A percentile compares a stretch with the other conserved stretches of the same genome.
Conservation (phyloP, 2,888 invertebrate genomes). For the Eulithis testata region DNA sequence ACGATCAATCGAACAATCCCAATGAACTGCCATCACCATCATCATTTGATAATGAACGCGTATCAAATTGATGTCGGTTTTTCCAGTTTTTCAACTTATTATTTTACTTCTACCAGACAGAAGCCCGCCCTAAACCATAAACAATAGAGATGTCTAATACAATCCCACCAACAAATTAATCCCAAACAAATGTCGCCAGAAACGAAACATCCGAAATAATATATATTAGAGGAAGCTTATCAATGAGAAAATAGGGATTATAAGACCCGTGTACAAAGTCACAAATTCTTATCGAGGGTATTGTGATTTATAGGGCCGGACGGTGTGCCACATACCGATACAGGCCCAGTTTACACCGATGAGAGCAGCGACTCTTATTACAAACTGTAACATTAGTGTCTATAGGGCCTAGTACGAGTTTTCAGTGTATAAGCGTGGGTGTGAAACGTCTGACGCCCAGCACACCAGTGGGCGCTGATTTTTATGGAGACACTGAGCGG, state of each 20-base stretch:
- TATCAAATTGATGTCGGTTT: too few relatives aligned
- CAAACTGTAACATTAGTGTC: too few relatives aligned
- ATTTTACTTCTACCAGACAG: too few relatives aligned
- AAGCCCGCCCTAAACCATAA: background rate
- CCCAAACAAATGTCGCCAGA: slow-evolving; percentile 16
- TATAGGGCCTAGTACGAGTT: too few relatives aligned
- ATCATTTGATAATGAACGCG: too few relatives aligned
- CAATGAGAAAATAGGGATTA: slow-evolving; percentile 57
- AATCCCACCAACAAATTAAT: slow-evolving; percentile 22
- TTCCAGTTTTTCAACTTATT: too few relatives aligned
- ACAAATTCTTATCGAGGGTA: slow-evolving; percentile 62
- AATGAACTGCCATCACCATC: too few relatives aligned
- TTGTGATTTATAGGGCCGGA: slow-evolving; percentile 39
- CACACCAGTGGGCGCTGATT: too few relatives aligned
- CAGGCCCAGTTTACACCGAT: slow-evolving; percentile 17
- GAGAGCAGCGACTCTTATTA: background rate
- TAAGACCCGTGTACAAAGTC: slow-evolving; percentile 51
- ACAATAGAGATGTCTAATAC: slow-evolving; percentile 1
- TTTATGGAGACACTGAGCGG: too few relatives aligned
- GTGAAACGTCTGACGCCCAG: too few relatives aligned
- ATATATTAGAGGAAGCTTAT: slow-evolving; percentile 42
- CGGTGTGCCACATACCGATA: slow-evolving; percentile 36
- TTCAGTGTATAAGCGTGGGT: too few relatives aligned
- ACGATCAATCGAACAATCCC: too few relatives aligned
- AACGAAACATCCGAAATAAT: slow-evolving; percentile 24